Conservation (phyloP, 2,888 invertebrate genomes). For the Melanophora roralis region DNA sequence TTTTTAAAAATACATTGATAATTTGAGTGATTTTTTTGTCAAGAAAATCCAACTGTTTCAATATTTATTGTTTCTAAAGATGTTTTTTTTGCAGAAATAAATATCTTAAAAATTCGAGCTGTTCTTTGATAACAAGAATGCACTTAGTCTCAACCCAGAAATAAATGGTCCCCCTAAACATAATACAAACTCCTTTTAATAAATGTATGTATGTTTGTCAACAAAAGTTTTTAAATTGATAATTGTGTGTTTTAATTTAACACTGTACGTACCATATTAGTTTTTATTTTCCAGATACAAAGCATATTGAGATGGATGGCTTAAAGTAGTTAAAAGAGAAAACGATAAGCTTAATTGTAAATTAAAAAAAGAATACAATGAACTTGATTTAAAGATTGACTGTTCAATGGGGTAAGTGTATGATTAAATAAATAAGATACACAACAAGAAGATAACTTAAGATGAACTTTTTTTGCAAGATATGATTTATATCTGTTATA, state of each 20-base stretch:
- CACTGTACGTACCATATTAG: constrained; percentile 32
- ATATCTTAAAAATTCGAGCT: no score
- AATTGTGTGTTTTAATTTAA: constrained; percentile 51
- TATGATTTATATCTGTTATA: constrained; percentile 65
- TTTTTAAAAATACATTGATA: no score
- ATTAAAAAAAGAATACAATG: constrained; percentile 21
- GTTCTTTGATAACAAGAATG: no score
- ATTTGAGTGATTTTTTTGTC: no score
- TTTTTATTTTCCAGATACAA: not conserved
- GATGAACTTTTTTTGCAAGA: not conserved
- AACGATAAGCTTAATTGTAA: constrained; percentile 54
- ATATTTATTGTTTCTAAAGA: no score
- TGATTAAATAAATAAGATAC: constrained; percentile 16
- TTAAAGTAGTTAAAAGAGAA: no score
- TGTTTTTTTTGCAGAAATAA: no score
- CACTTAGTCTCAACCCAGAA: no score
- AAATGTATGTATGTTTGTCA: constrained; percentile 30
- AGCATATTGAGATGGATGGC: no score
- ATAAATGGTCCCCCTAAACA: no score
- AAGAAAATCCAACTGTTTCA: no score
- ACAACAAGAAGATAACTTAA: constrained; percentile 15
- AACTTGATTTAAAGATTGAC: constrained; percentile 57
- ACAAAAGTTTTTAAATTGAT: constrained; percentile 34
- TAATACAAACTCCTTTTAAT: not conserved
- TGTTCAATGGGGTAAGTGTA: constrained; percentile 27